Conservation (phyloP, 2,888 invertebrate genomes). For the Chirona hameri region DNA sequence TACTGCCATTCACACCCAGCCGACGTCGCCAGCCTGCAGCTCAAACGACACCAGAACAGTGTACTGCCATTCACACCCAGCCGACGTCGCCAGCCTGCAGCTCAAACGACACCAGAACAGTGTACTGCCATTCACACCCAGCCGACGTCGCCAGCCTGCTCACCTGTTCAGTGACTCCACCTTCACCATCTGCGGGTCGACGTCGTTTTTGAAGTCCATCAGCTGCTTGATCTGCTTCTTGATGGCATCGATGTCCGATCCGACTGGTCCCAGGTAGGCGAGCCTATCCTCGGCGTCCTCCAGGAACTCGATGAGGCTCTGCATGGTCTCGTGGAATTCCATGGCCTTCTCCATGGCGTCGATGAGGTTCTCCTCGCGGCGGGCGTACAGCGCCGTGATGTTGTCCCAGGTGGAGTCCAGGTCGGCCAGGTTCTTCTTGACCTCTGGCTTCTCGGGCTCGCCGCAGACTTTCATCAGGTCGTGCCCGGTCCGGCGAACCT, state of each 20-base stretch:
- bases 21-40: too few species aligned
- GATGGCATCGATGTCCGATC: constrained; percentile 89
- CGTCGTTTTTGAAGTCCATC: constrained; percentile 87
- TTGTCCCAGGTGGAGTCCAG: constrained; percentile 92
- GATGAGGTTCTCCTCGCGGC: constrained; percentile 87
- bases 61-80: too few species aligned
- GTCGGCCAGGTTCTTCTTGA: constrained; percentile 95
- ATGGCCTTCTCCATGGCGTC: constrained; percentile 93
- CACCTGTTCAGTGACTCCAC: constrained; percentile 95
- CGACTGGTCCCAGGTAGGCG: constrained; percentile 80
- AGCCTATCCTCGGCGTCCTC: constrained; percentile 84
- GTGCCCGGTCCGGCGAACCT: constrained; percentile 85
- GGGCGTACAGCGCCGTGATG: constrained; percentile 85
- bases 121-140: too few species aligned
- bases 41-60: too few species aligned
- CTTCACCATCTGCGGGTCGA: constrained; percentile 97
- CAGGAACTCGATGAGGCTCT: constrained; percentile 84
- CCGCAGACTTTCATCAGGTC: constrained; percentile 91
- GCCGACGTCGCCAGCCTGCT: too few species aligned
- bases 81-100: too few species aligned
- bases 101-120: too few species aligned
- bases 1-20: too few species aligned
- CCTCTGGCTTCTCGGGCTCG: constrained; percentile 94
- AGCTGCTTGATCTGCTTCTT: constrained; percentile 90
- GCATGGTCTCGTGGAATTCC: constrained; percentile 89